Percentiles rank a stretch among this genome's conserved stretches.
These are phyloP conservation scores for Chrysolina americana DNA, from an alignment of 2,888 invertebrate genomes.

Conservation along the genomic window DNA sequence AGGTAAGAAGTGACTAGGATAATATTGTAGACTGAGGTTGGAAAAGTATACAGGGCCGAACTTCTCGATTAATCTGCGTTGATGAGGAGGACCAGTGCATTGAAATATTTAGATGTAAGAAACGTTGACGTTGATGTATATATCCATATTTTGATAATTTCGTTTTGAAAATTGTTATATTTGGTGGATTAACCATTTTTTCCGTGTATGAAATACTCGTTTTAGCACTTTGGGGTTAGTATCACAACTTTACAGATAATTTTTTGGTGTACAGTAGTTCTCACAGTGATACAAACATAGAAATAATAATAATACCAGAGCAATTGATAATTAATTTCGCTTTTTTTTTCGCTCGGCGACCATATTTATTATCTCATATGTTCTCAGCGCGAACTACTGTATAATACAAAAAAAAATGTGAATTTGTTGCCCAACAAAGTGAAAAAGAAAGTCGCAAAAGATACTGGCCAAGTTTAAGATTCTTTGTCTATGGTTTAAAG, in stretches of 20 bases:
- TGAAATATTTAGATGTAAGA: slow-evolving; percentile 2
- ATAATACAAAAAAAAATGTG: too few relatives aligned
- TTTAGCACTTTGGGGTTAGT: background rate
- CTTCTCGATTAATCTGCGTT: background rate
- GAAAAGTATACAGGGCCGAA: background rate
- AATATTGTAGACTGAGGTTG: slow-evolving; percentile 11
- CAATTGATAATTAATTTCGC: too few relatives aligned
- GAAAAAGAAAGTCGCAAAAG: background rate
- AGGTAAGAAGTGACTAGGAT: slow-evolving; percentile 6
- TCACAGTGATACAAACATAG: too few relatives aligned
- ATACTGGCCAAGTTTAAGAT: background rate
- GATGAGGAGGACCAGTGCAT: background rate
- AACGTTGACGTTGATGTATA: slow-evolving; percentile 6
- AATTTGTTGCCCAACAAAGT: too few relatives aligned
- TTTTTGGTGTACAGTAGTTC: too few relatives aligned
- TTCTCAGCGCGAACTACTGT: too few relatives aligned
- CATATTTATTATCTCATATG: too few relatives aligned
- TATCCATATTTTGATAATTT: background rate
- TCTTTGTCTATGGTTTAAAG: background rate
- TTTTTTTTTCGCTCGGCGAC: too few relatives aligned
- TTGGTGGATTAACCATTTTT: background rate
- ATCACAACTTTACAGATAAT: background rate
- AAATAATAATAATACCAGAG: too few relatives aligned
- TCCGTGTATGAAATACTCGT: background rate
- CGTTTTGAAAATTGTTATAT: background rate